These are phyloP conservation scores for Mobula hypostoma DNA, from an alignment of 2,113 vertebrate species.

Conservation along the genomic window DNA sequence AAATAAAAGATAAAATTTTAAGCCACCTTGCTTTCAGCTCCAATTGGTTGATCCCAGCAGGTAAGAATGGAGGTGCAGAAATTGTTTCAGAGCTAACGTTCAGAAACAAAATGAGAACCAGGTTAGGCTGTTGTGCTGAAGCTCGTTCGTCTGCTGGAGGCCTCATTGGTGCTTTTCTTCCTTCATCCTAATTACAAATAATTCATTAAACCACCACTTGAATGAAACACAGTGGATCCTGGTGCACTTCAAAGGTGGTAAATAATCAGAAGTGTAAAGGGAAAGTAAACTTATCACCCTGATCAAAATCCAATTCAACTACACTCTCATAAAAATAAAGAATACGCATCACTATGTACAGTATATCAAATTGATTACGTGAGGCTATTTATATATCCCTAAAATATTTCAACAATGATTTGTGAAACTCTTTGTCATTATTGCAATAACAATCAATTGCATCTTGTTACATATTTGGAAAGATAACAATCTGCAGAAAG, in stretches of 20 bases:
- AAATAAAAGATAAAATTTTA: too few relatives aligned
- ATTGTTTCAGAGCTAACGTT: not conserved
- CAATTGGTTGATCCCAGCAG: not conserved
- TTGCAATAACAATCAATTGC: not conserved
- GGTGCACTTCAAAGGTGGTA: not conserved
- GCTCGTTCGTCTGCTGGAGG: not conserved
- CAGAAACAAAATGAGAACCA: not conserved
- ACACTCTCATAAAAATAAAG: not conserved
- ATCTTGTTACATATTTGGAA: not conserved
- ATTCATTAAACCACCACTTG: not conserved
- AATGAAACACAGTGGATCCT: not conserved
- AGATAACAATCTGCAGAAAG: conserved; percentile 20
- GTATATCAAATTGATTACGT: not conserved
- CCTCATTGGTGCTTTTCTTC: not conserved
- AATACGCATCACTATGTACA: not conserved
- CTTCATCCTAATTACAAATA: not conserved
- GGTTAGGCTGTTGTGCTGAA: not conserved
- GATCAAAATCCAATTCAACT: not conserved
- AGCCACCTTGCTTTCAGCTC: not conserved
- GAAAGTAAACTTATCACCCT: not conserved
- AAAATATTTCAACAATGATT: not conserved
- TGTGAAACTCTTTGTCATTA: not conserved
- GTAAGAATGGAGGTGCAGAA: not conserved
- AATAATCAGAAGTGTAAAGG: not conserved
- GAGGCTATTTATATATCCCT: not conserved